phyloP scores from a whole-genome alignment of 2,888 invertebrate genomes.

The Noctua pronuba region DNA sequence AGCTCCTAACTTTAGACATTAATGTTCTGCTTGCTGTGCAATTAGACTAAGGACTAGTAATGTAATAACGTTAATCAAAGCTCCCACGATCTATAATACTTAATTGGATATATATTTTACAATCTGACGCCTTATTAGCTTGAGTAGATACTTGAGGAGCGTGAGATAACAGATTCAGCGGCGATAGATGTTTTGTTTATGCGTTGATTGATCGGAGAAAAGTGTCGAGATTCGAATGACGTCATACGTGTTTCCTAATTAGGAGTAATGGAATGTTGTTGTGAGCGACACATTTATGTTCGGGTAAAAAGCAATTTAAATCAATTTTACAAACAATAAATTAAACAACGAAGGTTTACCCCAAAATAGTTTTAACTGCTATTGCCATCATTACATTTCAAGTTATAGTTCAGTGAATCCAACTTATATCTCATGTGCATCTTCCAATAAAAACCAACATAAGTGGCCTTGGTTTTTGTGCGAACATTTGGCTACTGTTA shows the following conservation, averaged over 20 bases:
- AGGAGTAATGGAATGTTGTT: constrained; percentile 46
- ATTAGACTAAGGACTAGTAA: constrained; percentile 25
- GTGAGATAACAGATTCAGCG: constrained; percentile 51
- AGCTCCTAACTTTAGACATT: constrained; percentile 23
- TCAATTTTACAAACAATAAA: constrained; percentile 3
- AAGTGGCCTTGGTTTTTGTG: constrained; percentile 32
- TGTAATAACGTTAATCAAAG: constrained; percentile 36
- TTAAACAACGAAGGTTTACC: background rate
- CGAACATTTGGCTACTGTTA: constrained; percentile 25
- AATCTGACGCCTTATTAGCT: constrained; percentile 45
- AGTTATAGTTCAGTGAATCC: constrained; percentile 11
- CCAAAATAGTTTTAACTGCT: background rate
- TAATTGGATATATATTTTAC: constrained; percentile 46
- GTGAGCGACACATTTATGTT: background rate
- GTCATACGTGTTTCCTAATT: constrained; percentile 42
- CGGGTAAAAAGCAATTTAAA: constrained; percentile 3
- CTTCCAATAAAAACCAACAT: constrained; percentile 29
- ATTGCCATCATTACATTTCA: constrained; percentile 1
- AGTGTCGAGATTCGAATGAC: constrained; percentile 34
- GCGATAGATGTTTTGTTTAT: constrained; percentile 57
- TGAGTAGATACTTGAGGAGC: constrained; percentile 47
- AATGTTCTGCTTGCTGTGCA: constrained; percentile 14
- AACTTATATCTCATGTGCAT: background rate
- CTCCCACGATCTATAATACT: constrained; percentile 50
- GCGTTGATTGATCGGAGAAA: constrained; percentile 52